Evolutionary conservation across 2,888 invertebrate genomes (phyloP), one percentile per base, ranked within the genome.

Genomic region (Phasia obesa): DNA sequence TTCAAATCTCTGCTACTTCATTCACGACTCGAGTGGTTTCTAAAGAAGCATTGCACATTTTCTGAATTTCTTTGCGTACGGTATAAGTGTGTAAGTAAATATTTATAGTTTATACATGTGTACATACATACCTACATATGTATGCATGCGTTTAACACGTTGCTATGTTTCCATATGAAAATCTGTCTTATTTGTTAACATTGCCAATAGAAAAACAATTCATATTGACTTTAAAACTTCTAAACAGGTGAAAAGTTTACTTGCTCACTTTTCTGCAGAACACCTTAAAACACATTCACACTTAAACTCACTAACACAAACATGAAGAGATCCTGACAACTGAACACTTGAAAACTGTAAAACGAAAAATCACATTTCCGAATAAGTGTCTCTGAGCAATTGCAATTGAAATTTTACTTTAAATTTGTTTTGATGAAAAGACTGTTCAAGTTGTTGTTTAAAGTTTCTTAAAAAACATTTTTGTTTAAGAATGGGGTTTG

Each of bases 1-100:
- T 59, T 75, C 59, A 78, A 83, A 83, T 83, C 82, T 75, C 78
- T 70, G 65, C 23, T 78, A 79, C 79, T 83, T 83, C 79, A 83
- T 79, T 75, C 70, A 71, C 17, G 42, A 19, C 47, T 53, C 19
- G 60, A 79, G 82, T 79, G 69, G 57, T 53, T 78, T 47, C 21
- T 64, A 31, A 51, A 73, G 78, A 59, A 44, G 64, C 23, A 71
- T 79, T 79, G 65, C 79, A 79, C 51, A 59, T 73, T 79, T 70
- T 55, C 53, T 59, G 65, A 42, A 79, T 73, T 65, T 65, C 62
- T 62, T 55, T 59, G 55, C 73, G 27, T 73, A 19, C 15, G 15
- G 15, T 11, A 53, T 9, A 38, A 67, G 38, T n/a, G 7, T 31
- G 59, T 17, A 49, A 23, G 44, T 62, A 51, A 17, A 13, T 25